phyloP scores from a whole-genome alignment of 1,140 invertebrate genomes.

The Ephestia elutella region DNA sequence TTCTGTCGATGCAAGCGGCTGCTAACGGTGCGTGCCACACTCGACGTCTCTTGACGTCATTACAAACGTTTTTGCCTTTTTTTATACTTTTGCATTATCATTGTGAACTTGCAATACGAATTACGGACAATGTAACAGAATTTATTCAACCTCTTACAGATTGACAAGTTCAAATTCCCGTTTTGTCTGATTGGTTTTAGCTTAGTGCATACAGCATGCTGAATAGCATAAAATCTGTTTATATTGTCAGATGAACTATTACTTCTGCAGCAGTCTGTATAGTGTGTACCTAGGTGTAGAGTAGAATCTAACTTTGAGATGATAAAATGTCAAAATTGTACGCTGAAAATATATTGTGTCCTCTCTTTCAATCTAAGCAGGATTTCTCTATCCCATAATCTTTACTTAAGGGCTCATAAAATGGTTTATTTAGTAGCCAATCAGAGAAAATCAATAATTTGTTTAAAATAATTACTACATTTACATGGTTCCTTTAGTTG shows the following conservation, averaged over 20 bases:
- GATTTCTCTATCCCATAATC: background rate
- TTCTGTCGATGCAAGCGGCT: background rate
- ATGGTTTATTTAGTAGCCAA: background rate
- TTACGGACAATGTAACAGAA: background rate
- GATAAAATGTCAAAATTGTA: too few relatives aligned
- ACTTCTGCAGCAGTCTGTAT: too few relatives aligned
- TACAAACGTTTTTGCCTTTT: background rate
- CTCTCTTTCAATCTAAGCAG: too few relatives aligned
- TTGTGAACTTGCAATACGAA: background rate
- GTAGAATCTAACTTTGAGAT: too few relatives aligned
- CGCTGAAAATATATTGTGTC: too few relatives aligned
- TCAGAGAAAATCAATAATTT: background rate
- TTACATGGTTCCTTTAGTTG: too few relatives aligned
- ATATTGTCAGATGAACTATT: too few relatives aligned
- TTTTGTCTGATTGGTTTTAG: too few relatives aligned
- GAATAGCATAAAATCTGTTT: too few relatives aligned
- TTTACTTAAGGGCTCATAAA: background rate
- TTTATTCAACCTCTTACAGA: background rate
- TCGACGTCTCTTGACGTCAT: background rate
- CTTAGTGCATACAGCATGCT: too few relatives aligned
- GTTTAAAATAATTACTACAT: too few relatives aligned
- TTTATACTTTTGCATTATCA: background rate
- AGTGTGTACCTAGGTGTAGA: too few relatives aligned
- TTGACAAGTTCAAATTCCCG: background rate
- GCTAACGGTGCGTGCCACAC: conserved; percentile 1